These are phyloP conservation scores for Phymastichus coffea DNA, from an alignment of 1,140 invertebrate species.

Conservation along the genomic window DNA sequence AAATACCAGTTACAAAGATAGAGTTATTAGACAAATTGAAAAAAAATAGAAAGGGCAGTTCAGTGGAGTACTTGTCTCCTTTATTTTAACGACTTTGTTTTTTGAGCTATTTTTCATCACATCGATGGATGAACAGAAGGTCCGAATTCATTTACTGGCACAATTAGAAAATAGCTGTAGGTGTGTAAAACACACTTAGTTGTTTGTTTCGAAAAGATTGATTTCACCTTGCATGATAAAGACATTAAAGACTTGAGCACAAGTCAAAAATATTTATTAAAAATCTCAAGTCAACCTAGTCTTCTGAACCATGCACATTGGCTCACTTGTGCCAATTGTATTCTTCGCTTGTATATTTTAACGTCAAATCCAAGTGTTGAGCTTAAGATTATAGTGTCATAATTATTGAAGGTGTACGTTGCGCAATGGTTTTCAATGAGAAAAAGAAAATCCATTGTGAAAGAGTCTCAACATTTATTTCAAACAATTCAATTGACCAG, in stretches of 20 bases:
- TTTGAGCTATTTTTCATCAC: neutral
- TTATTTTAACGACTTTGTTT: neutral
- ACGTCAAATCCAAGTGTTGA: neutral
- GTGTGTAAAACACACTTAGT: neutral
- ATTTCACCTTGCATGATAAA: neutral
- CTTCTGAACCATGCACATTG: neutral
- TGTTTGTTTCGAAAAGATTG: neutral
- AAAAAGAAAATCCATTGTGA: neutral
- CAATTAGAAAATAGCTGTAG: neutral
- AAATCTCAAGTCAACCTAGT: neutral
- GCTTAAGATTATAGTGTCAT: neutral
- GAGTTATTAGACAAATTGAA: neutral
- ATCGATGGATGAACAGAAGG: neutral
- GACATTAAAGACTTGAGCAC: neutral
- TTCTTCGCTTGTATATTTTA: neutral
- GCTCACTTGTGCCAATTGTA: neutral
- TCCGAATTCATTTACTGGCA: neutral
- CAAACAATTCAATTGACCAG: neutral
- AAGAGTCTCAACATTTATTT: neutral
- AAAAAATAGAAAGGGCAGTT: neutral
- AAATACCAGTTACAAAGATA: neutral
- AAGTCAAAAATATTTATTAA: neutral
- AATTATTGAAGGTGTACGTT: neutral
- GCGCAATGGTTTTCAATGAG: neutral
- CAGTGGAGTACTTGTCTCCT: neutral